Conservation (phyloP, 1,140 invertebrate species). For the Heterodera schachtii region DNA sequence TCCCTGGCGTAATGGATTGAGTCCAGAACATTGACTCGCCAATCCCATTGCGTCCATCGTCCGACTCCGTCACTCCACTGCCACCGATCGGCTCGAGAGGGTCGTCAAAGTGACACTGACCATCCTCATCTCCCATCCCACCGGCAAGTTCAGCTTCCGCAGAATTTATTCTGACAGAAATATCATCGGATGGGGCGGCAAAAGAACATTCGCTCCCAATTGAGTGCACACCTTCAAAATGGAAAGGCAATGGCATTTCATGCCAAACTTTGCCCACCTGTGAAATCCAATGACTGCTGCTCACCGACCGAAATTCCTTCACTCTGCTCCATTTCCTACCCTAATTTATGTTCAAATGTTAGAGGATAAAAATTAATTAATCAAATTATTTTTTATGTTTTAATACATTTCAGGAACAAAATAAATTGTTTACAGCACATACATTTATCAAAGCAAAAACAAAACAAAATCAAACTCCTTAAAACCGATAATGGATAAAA, state of each 20-base stretch:
- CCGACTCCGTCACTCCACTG: neutral
- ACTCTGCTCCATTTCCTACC: neutral
- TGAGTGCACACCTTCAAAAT: too few species aligned
- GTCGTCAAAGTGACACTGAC: neutral
- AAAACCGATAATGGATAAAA: too few species aligned
- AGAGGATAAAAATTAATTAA: neutral
- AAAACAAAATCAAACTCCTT: too few species aligned
- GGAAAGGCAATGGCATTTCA: neutral
- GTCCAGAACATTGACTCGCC: constrained; percentile 35
- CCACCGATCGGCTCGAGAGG: constrained; percentile 1
- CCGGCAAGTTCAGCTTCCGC: neutral
- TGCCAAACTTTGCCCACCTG: neutral
- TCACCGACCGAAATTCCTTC: constrained; percentile 1
- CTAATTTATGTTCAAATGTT: constrained; percentile 7
- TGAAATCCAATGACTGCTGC: neutral
- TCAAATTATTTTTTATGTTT: neutral
- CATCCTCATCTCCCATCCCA: constrained; percentile 20
- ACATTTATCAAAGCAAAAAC: neutral
- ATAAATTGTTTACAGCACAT: constrained; percentile 2
- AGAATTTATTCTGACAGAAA: neutral
- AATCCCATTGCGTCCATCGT: constrained; percentile 23
- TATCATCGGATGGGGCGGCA: neutral
- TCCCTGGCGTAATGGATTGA: constrained; percentile 35
- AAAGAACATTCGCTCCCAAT: neutral
- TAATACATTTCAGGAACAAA: constrained; percentile 7